Conservation (phyloP, 2,113 vertebrate genomes). For the Galeopterus variegatus region DNA sequence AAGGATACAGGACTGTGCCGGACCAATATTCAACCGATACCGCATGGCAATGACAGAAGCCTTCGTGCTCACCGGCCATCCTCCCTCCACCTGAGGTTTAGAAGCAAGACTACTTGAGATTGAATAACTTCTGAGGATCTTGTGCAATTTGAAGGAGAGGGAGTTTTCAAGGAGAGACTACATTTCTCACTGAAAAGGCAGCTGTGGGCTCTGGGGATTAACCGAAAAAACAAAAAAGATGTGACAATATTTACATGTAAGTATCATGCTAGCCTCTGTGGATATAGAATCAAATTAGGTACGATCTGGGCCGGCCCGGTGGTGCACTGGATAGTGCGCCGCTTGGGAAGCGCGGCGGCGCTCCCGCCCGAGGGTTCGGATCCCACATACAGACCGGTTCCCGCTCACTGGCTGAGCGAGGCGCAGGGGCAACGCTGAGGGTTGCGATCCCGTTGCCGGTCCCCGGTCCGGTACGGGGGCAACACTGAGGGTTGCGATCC, state of each 20-base stretch:
- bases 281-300: neutral
- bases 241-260: conserved; percentile 15
- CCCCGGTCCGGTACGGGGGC: too few relatives aligned
- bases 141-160: neutral
- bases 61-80: neutral
- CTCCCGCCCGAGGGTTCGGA: too few relatives aligned
- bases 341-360: too few relatives aligned
- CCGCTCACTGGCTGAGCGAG: too few relatives aligned
- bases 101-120: neutral
- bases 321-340: too few relatives aligned
- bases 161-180: neutral
- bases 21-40: neutral
- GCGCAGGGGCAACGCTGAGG: too few relatives aligned
- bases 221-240: neutral
- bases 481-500: too few relatives aligned
- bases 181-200: neutral
- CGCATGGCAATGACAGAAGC: neutral
- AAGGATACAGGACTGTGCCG: neutral
- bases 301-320: too few relatives aligned
- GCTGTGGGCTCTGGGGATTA: neutral
- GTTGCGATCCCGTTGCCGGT: too few relatives aligned
- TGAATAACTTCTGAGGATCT: neutral
- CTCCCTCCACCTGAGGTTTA: neutral
- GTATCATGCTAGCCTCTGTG: neutral
- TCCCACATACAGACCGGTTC: too few relatives aligned